These are phyloP conservation scores for Escarpia spicata DNA, from an alignment of 2,888 invertebrate genomes.

Conservation along the genomic window DNA sequence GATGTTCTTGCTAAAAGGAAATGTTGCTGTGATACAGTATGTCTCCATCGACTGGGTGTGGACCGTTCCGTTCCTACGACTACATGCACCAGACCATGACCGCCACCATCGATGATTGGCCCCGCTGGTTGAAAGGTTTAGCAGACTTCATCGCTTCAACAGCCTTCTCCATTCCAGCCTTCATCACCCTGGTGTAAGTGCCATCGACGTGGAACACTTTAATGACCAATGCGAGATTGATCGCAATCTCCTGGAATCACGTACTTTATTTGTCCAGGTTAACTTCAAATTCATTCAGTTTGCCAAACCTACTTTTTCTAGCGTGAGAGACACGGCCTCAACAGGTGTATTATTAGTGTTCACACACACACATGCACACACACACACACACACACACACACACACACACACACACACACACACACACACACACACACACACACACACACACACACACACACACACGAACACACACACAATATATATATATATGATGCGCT, in stretches of 20 bases:
- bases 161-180: conserved; percentile 47
- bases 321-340: neutral
- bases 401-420: too few relatives aligned
- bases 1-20: neutral
- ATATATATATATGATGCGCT: too few relatives aligned
- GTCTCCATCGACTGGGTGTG: conserved; percentile 56
- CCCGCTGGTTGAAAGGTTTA: conserved; percentile 42
- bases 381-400: too few relatives aligned
- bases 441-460: too few relatives aligned
- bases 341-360: too few relatives aligned
- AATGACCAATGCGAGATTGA: neutral
- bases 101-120: conserved; percentile 44
- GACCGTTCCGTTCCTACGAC: conserved; percentile 56
- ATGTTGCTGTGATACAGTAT: conserved; percentile 41
- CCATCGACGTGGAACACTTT: neutral
- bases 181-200: conserved; percentile 73
- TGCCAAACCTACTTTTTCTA: too few relatives aligned
- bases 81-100: conserved; percentile 45
- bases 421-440: too few relatives aligned
- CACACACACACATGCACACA: too few relatives aligned
- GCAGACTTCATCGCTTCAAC: conserved; percentile 48
- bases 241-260: neutral
- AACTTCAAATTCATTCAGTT: neutral
- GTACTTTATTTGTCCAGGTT: neutral
- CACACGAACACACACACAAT: too few relatives aligned